Base-by-base conservation (phyloP, 2,113 vertebrate species). In the Brachyhypopomus occidentalis region DNA sequence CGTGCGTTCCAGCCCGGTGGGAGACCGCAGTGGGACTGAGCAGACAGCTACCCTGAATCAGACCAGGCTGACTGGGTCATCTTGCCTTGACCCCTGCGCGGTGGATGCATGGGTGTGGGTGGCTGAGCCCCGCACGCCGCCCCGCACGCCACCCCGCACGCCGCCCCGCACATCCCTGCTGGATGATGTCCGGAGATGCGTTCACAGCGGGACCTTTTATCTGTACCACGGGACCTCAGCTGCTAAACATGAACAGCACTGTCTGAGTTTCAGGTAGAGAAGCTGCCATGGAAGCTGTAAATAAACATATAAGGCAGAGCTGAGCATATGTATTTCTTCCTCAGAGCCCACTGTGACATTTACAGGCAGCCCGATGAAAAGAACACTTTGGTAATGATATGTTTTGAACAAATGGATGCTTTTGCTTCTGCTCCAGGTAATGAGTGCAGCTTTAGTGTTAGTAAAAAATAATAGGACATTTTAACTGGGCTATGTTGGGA, bases 381-480 rank as follows among this genome's bases (percentile, higher is more conserved):
- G 75, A 38, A 67, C 6, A 71, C 75, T 45, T 55, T 69, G 36
- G 17, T 62, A 74, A 75, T 83, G 67, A 52, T 79, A 79, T 19
- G 5, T 81, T 71, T 45, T 60, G 3, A 80, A 62, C n/a, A 64
- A 79, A 80, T 72, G 22, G 59, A 30, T 38, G 60, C 38, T 77
- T 25, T 72, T 62, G 7, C 16, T 58, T 72, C 23, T 22, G 5
- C 36, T 63, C 55, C 27, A 12, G 41, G 78, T 78, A 48, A 74
- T 75, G 25, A 78, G 78, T 74, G 75, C 75, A 41, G 9, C 38
- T 2, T n/a, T 62, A 17, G 22, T 75, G 9, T 60, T 71, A 69
- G 70, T 52, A 7, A 56, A 78, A 84, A n/a, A n/a, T n/a, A n/a
- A 75, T 63, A 23, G 38, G 23, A 34, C 23, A 75, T 78, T 74